A percentile compares a stretch with the other conserved stretches of the same genome.
These are phyloP conservation scores for Allolobophora icterica DNA, from an alignment of 2,888 invertebrate species.

Conservation along the genomic window DNA sequence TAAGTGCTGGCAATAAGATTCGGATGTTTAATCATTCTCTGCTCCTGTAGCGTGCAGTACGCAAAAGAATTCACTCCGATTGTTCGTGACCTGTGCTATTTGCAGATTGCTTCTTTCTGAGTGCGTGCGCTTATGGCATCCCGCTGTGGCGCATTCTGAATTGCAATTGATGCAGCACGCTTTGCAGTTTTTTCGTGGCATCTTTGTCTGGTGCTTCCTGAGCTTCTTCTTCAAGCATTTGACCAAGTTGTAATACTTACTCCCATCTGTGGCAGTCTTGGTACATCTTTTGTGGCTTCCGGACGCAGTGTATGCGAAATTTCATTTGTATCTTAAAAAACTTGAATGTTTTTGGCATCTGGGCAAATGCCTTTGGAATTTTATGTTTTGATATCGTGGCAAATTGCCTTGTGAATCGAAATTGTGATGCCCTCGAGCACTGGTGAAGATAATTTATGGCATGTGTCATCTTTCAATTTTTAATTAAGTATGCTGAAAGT, in stretches of 20 bases:
- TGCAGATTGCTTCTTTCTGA: not conserved
- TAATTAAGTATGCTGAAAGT: too few relatives aligned
- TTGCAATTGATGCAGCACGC: not conserved
- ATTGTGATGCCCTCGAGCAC: too few relatives aligned
- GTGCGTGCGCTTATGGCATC: not conserved
- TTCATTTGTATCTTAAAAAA: too few relatives aligned
- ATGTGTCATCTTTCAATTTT: too few relatives aligned
- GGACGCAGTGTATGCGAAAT: not conserved
- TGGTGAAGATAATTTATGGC: too few relatives aligned
- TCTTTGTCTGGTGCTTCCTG: not conserved
- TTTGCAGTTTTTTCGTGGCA: not conserved
- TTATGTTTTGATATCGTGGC: too few relatives aligned
- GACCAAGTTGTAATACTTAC: not conserved
- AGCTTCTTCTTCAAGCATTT: not conserved
- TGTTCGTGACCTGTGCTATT: not conserved
- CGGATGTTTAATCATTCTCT: not conserved
- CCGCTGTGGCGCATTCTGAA: not conserved
- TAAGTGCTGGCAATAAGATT: not conserved
- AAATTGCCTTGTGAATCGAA: too few relatives aligned
- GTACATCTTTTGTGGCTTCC: not conserved
- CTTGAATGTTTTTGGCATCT: too few relatives aligned
- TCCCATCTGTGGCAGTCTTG: not conserved
- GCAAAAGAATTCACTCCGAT: not conserved
- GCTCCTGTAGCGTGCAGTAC: not conserved
- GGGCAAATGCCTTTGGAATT: too few relatives aligned